Evolutionary conservation across 2,797 vertebrate genomes (phyloP), one percentile per base, ranked within the genome.

Genomic region (Megaceryle alcyon): DNA sequence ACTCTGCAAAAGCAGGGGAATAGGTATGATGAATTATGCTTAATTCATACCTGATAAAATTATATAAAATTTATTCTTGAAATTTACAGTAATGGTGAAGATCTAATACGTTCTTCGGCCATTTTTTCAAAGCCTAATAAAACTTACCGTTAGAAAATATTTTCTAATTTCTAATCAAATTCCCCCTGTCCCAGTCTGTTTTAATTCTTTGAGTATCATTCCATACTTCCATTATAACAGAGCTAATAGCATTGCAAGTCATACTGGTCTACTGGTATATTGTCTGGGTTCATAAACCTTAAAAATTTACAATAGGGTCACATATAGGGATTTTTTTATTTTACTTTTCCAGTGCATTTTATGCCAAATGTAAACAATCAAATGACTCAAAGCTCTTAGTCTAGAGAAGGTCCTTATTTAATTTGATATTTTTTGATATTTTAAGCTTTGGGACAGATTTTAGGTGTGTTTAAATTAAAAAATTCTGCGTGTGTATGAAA

Each of bases 401-500:
- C 15, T 48, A 77, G 66, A 48, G 31, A 35, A 78, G n/a, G 21
- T 63, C 64, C 16, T 88, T 95, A 94, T 96, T 94, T 97, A 93
- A 94, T 85, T 82, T 83, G 71, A 66, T 49, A 29, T 16, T 85
- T 94, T 86, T 84, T 86, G 10, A 78, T 89, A 81, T 80, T 82
- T 82, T 80, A 61, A 51, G 65, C 37, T 72, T 94, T 81, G 88
- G 61, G 61, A 83, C 6, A 81, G 14, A 59, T 71, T 83, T 90
- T 73, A 87, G 41, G 80, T 84, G 4, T 91, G 75, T 91, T 92
- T 96, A 93, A 90, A 80, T 96, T 95, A 93, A 97, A 93, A 69
- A 88, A 68, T 81, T 95, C 92, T 84, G 8, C 5, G 0, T 82
- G 41, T 77, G 49, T 64, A 61, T 91, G 41, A 81, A 83, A 72